Percentiles rank a stretch among this genome's conserved stretches.
Evolutionary conservation across 2,113 vertebrate genomes (phyloP).

Genomic region (Peromyscus polionotus): DNA sequence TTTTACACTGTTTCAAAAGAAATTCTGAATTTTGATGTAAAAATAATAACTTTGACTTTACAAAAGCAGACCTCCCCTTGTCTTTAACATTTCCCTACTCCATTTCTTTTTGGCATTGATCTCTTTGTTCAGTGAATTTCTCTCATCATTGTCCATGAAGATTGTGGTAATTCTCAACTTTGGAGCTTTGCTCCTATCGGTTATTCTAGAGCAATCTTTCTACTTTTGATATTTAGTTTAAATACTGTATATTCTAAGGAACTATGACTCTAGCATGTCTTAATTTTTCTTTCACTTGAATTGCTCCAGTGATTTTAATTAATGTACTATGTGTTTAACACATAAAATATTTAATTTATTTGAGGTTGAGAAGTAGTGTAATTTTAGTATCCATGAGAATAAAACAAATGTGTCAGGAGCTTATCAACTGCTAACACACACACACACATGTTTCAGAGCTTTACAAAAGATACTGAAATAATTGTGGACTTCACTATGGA

Average conservation of each 20-base stretch:
- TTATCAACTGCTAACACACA: constrained; percentile 32
- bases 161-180: neutral
- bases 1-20: constrained; percentile 35
- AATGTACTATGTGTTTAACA: neutral
- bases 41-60: neutral
- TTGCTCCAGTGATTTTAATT: neutral
- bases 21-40: neutral
- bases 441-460: constrained; percentile 24
- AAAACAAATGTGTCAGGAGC: constrained; percentile 59
- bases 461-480: constrained; percentile 33
- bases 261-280: neutral
- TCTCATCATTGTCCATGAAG: constrained; percentile 11
- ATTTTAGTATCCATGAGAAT: constrained; percentile 70
- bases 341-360: neutral
- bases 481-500: neutral
- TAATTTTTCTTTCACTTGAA: neutral
- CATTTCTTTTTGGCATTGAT: neutral
- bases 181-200: neutral
- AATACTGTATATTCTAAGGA: neutral
- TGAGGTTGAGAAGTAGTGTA: constrained; percentile 68
- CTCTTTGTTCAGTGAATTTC: neutral
- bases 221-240: neutral
- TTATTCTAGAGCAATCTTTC: neutral
- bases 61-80: neutral
- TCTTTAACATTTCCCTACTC: neutral